Evolutionary conservation across 1,140 invertebrate genomes (phyloP).

Genomic region (Tyrophagus putrescentiae): DNA sequence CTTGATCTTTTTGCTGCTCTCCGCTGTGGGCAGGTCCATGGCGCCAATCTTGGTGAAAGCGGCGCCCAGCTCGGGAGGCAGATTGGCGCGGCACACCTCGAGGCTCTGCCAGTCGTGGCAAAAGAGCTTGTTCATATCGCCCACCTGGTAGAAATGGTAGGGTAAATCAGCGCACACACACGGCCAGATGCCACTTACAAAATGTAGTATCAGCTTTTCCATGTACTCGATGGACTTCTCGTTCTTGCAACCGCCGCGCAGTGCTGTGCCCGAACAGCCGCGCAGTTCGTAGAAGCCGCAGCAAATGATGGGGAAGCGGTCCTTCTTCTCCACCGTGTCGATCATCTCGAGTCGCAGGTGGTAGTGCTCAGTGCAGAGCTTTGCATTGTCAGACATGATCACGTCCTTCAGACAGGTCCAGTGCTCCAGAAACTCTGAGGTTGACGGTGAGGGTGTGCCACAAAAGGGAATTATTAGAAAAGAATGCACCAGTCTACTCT

Average conservation of each 20-base stretch:
- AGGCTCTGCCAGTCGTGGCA: not conserved
- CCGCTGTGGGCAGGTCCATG: not conserved
- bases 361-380: not conserved
- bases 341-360: not conserved
- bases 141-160: not conserved
- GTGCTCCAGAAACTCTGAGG: not conserved
- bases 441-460: not conserved
- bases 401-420: not conserved
- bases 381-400: not conserved
- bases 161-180: not conserved
- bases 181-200: slow-evolving; percentile 1
- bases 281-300: not conserved
- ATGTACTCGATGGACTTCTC: slow-evolving; percentile 4
- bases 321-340: not conserved
- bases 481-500: not conserved
- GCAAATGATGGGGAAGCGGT: not conserved
- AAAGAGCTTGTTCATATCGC: slow-evolving; percentile 4
- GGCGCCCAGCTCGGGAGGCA: not conserved
- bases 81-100: not conserved
- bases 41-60: not conserved
- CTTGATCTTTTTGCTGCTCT: not conserved
- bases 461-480: not conserved
- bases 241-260: not conserved
- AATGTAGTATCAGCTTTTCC: not conserved
- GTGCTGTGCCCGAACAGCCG: not conserved